Evolutionary conservation across 2,797 vertebrate genomes (phyloP).

Genomic region (Acanthurus lineatus): DNA sequence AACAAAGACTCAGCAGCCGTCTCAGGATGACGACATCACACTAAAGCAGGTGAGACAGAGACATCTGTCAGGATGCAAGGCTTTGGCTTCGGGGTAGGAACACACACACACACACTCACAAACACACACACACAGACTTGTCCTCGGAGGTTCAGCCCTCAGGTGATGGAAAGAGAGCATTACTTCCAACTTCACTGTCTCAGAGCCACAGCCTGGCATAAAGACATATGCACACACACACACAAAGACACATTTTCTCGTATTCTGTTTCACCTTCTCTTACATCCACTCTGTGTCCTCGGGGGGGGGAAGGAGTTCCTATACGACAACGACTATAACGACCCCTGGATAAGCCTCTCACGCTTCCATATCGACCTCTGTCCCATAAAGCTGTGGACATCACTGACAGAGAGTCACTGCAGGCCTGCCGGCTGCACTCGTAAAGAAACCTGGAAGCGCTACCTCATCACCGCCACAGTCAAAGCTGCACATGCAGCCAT

Average conservation of each 20-base stretch:
- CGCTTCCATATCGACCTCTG: conserved; percentile 51
- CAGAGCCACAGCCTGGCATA: conserved; percentile 38
- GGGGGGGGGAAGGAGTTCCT: conserved; percentile 11
- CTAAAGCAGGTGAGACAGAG: conserved; percentile 59
- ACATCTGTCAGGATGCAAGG: conserved; percentile 64
- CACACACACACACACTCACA: conserved; percentile 20
- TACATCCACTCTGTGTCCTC: conserved; percentile 31
- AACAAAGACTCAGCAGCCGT: conserved; percentile 34
- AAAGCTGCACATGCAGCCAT: conserved; percentile 32
- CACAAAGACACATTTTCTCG: conserved; percentile 12
- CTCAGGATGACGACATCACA: conserved; percentile 49
- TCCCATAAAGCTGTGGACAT: conserved; percentile 60
- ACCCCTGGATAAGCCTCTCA: conserved; percentile 50
- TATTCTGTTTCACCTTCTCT: conserved; percentile 33
- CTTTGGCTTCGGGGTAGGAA: conserved; percentile 53
- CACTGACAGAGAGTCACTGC: conserved; percentile 32
- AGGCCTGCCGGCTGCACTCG: conserved; percentile 39
- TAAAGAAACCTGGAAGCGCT: conserved; percentile 59
- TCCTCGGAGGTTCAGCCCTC: conserved; percentile 54
- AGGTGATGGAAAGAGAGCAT: conserved; percentile 59
- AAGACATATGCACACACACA: neutral
- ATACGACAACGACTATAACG: conserved; percentile 41
- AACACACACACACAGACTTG: conserved; percentile 22
- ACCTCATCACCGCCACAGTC: conserved; percentile 28
- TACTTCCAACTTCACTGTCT: conserved; percentile 44